A percentile compares a stretch with the other conserved stretches of the same genome.
phyloP scores from a whole-genome alignment of 2,888 invertebrate genomes.

The Bhutanitis thaidina region DNA sequence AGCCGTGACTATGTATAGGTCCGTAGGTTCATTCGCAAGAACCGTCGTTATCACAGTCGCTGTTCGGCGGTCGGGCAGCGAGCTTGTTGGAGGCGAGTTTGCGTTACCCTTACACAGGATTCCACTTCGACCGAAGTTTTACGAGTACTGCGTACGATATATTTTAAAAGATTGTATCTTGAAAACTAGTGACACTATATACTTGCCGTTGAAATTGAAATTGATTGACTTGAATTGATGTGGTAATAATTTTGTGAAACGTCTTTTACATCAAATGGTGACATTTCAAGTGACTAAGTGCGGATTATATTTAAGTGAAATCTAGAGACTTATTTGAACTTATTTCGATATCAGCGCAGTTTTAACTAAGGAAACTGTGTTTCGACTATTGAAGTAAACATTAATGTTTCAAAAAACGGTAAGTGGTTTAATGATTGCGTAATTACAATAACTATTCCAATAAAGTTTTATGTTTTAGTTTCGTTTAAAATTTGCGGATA shows the following conservation, averaged over 20 bases:
- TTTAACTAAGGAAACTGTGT: constrained; percentile 66
- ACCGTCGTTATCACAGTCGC: constrained; percentile 77
- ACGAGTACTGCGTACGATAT: constrained; percentile 58
- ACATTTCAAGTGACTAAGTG: constrained; percentile 52
- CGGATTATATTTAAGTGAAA: constrained; percentile 48
- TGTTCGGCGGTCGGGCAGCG: constrained; percentile 71
- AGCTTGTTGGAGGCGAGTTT: constrained; percentile 44
- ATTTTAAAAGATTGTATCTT: constrained; percentile 40
- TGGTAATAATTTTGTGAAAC: constrained; percentile 61
- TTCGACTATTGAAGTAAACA: constrained; percentile 63
- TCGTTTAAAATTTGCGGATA: constrained; percentile 28
- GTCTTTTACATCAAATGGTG: constrained; percentile 45
- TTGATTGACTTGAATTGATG: constrained; percentile 50
- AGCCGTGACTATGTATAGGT: constrained; percentile 64
- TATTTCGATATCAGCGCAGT: constrained; percentile 72
- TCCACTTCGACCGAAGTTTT: constrained; percentile 64
- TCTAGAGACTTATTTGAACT: constrained; percentile 48
- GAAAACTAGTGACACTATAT: constrained; percentile 54
- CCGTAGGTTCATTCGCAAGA: constrained; percentile 69
- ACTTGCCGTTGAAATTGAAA: constrained; percentile 66
- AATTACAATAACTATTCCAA: neutral
- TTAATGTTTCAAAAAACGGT: constrained; percentile 51
- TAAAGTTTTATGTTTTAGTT: neutral
- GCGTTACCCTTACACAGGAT: constrained; percentile 35
- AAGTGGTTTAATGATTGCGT: constrained; percentile 32